phyloP scores from a whole-genome alignment of 2,113 vertebrate genomes.

The Periophthalmus modestus region DNA sequence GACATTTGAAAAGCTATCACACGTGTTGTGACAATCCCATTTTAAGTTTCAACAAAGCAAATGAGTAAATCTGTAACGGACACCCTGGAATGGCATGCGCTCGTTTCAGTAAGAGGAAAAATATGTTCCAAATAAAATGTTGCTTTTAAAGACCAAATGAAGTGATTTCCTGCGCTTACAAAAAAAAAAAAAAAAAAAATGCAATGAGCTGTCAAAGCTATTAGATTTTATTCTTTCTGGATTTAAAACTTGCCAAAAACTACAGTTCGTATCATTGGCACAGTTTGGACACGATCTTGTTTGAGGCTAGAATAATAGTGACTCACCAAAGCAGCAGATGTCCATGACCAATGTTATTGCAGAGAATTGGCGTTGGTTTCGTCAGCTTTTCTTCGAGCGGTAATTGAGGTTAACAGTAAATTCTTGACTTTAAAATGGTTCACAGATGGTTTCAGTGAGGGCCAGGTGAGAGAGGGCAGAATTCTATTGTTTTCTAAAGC shows the following conservation, averaged over 20 bases:
- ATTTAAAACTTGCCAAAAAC: neutral
- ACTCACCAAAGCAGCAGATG: constrained; percentile 5
- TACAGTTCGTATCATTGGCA: neutral
- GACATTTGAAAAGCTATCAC: neutral
- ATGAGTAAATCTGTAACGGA: neutral
- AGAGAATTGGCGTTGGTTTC: neutral
- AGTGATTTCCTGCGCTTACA: neutral
- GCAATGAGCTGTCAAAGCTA: constrained; percentile 2
- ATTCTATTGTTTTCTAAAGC: neutral
- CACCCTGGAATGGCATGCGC: neutral
- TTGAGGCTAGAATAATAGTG: constrained; percentile 2
- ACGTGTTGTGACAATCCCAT: constrained; percentile 6
- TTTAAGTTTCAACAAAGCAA: constrained; percentile 1
- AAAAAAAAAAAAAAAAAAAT: too few species aligned
- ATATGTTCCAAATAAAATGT: constrained; percentile 5
- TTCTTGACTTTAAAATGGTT: neutral
- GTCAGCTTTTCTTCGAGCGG: constrained; percentile 2
- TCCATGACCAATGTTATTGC: constrained; percentile 1
- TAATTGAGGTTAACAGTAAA: constrained; percentile 13
- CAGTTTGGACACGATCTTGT: neutral
- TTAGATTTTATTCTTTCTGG: neutral
- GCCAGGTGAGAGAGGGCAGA: neutral
- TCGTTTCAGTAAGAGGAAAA: neutral
- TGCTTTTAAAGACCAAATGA: neutral
- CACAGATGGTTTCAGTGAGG: neutral